Percentiles rank a stretch among this genome's conserved stretches.
Conservation (phyloP, 2,888 invertebrate genomes). For the Leptarthrus brevirostris region DNA sequence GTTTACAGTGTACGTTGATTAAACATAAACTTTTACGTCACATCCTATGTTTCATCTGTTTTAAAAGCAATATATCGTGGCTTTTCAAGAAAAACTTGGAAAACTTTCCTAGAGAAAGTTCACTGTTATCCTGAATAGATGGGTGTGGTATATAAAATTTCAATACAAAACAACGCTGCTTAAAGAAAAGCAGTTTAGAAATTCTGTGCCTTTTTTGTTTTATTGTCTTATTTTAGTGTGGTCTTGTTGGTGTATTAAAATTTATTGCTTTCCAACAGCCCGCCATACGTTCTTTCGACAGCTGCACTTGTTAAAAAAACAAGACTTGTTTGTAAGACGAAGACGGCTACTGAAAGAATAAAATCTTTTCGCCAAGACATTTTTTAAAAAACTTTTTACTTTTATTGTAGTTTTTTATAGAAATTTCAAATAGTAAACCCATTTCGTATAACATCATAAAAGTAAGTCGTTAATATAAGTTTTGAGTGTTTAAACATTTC, state of each 20-base stretch:
- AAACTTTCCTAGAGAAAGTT: slow-evolving; percentile 18
- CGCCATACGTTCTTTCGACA: slow-evolving; percentile 16
- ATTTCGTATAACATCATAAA: too few relatives aligned
- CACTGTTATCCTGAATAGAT: background rate
- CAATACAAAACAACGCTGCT: slow-evolving; percentile 8
- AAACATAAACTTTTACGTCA: slow-evolving; percentile 33
- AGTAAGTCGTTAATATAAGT: too few relatives aligned
- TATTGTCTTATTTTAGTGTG: slow-evolving; percentile 9
- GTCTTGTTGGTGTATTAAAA: slow-evolving; percentile 29
- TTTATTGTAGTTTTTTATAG: too few relatives aligned
- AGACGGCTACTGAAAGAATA: too few relatives aligned
- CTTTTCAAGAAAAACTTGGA: slow-evolving; percentile 7
- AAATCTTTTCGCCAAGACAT: too few relatives aligned
- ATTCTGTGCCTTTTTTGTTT: background rate
- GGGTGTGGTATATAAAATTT: slow-evolving; percentile 16
- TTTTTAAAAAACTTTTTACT: too few relatives aligned
- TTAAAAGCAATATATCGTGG: slow-evolving; percentile 1
- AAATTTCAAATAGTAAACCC: too few relatives aligned
- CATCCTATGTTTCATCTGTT: slow-evolving; percentile 18
- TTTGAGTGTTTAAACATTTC: too few relatives aligned
- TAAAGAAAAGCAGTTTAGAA: slow-evolving; percentile 13
- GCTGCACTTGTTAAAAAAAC: slow-evolving; percentile 16
- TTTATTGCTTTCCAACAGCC: slow-evolving; percentile 3
- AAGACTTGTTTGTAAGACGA: background rate
- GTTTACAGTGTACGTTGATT: slow-evolving; percentile 8